phyloP scores from a whole-genome alignment of 2,797 vertebrate genomes.

The Paramormyrops hopkinsi region DNA sequence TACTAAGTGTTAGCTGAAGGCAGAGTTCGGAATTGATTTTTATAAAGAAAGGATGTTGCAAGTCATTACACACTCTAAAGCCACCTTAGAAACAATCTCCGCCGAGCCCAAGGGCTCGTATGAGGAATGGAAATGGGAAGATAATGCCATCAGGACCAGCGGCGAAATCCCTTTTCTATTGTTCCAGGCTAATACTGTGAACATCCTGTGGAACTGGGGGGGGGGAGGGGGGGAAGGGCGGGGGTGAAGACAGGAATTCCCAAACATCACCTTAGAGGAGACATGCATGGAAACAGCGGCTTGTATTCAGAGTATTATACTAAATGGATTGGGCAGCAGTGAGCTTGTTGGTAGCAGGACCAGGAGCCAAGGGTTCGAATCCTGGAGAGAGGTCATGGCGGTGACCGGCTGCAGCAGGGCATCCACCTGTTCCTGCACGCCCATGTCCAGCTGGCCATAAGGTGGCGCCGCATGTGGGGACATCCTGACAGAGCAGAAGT shows the following conservation, averaged over 20 bases:
- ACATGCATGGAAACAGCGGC: neutral
- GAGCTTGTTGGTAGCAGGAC: neutral
- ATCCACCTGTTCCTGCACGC: neutral
- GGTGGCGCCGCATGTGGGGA: neutral
- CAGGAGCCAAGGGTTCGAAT: neutral
- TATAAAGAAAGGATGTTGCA: conserved; percentile 43
- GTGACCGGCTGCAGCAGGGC: too few relatives aligned
- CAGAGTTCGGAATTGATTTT: conserved; percentile 47
- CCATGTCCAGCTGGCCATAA: neutral
- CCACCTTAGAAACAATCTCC: conserved; percentile 51
- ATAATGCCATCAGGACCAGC: conserved; percentile 48
- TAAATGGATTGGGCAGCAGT: neutral
- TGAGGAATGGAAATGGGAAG: conserved; percentile 51
- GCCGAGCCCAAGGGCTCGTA: conserved; percentile 41
- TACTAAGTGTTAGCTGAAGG: conserved; percentile 42
- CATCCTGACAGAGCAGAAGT: neutral
- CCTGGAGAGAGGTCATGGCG: too few relatives aligned
- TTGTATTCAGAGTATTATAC: neutral
- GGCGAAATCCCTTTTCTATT: conserved; percentile 43
- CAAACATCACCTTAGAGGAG: conserved; percentile 25
- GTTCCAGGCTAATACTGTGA: conserved; percentile 41
- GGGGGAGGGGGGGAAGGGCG: neutral
- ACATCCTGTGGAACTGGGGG: conserved; percentile 30
- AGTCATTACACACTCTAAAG: conserved; percentile 52
- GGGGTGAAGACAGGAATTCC: conserved; percentile 33